These are phyloP conservation scores for Leptopterna dolabrata DNA, from an alignment of 2,888 invertebrate species.

Conservation along the genomic window DNA sequence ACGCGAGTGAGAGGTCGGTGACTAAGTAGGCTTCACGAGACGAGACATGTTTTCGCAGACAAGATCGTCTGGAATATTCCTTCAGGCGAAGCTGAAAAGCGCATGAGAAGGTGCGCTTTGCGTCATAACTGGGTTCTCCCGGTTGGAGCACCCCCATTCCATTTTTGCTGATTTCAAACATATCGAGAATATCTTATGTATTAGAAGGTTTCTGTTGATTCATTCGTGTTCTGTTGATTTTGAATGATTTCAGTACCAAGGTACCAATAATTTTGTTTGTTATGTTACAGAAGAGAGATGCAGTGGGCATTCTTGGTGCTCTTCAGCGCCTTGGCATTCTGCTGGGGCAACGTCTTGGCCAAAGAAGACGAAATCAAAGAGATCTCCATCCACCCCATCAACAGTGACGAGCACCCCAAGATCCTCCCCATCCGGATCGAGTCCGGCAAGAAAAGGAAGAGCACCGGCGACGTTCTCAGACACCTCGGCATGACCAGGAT, in stretches of 20 bases:
- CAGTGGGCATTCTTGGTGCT: constrained; percentile 43
- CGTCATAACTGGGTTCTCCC: no score
- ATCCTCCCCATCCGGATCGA: constrained; percentile 58
- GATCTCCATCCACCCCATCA: constrained; percentile 23
- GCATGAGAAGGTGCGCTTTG: no score
- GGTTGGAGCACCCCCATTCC: no score
- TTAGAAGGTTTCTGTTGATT: no score
- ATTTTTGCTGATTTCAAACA: no score
- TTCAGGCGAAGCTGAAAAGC: no score
- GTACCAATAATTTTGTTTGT: neutral
- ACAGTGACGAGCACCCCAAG: constrained; percentile 50
- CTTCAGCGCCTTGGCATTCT: neutral
- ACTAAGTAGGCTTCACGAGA: no score
- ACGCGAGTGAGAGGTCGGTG: no score
- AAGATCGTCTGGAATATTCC: no score
- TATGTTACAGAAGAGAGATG: constrained; percentile 52
- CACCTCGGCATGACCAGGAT: constrained; percentile 81
- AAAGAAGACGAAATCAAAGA: constrained; percentile 38
- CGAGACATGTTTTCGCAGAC: no score
- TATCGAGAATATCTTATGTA: no score
- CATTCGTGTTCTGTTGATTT: no score
- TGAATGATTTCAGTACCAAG: neutral
- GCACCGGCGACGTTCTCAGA: constrained; percentile 77
- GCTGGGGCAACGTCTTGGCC: neutral
- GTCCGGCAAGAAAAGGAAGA: constrained; percentile 48